phyloP scores from a whole-genome alignment of 2,797 vertebrate genomes.

The Crenichthys baileyi region DNA sequence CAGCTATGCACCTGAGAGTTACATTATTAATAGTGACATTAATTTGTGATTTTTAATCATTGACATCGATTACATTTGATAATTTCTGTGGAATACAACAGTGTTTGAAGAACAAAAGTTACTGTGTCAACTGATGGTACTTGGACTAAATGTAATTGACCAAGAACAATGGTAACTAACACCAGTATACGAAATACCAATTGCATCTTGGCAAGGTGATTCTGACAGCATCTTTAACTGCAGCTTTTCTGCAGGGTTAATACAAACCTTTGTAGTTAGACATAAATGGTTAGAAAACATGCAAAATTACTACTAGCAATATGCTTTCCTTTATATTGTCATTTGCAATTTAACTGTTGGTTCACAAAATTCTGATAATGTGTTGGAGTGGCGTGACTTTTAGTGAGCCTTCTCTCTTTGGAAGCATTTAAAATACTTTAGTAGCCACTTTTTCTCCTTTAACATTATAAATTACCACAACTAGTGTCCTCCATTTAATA shows the following conservation, averaged over 20 bases:
- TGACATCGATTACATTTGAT: neutral
- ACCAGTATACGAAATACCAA: neutral
- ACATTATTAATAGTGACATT: neutral
- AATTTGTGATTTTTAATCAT: neutral
- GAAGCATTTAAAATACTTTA: conserved; percentile 46
- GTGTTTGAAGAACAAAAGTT: neutral
- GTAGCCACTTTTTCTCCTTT: conserved; percentile 46
- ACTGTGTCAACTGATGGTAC: neutral
- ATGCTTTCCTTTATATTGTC: neutral
- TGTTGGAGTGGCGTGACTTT: conserved; percentile 14
- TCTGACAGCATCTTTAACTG: neutral
- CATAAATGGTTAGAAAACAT: neutral
- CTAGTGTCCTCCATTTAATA: conserved; percentile 47
- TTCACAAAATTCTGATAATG: conserved; percentile 2
- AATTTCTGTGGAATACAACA: neutral
- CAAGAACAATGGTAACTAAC: neutral
- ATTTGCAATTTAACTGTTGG: conserved; percentile 14
- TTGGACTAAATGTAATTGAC: neutral
- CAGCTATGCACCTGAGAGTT: neutral
- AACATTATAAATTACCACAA: conserved; percentile 54
- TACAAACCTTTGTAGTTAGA: neutral
- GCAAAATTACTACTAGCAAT: neutral
- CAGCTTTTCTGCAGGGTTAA: neutral
- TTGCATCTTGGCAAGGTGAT: neutral
- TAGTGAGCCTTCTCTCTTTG: conserved; percentile 7